Conservation (phyloP, 2,797 vertebrate genomes). For the Gymnocypris eckloni region DNA sequence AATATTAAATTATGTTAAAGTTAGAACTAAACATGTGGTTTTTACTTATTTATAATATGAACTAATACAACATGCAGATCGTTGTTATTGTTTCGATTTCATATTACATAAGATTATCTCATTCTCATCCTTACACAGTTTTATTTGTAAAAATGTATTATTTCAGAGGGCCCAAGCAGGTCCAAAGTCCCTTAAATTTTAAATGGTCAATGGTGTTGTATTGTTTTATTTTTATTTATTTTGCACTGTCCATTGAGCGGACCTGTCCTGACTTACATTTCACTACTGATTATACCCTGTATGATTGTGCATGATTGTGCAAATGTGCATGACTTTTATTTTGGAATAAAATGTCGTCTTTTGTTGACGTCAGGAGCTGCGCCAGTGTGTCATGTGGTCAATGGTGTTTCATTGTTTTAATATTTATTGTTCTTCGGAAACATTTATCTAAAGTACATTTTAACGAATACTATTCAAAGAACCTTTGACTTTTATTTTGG, state of each 20-base stretch:
- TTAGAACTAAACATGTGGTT: neutral
- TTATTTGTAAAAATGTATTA: neutral
- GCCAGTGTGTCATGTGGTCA: neutral
- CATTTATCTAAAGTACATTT: too few relatives aligned
- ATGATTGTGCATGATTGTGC: too few relatives aligned
- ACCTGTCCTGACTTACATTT: too few relatives aligned
- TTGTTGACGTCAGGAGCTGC: constrained; percentile 31
- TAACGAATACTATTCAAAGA: too few relatives aligned
- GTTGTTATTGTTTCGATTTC: neutral
- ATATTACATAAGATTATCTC: neutral
- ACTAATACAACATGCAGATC: neutral
- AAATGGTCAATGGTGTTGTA: too few relatives aligned
- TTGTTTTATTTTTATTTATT: too few relatives aligned
- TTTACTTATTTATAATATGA: neutral
- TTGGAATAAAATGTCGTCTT: constrained; percentile 15
- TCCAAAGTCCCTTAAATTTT: neutral
- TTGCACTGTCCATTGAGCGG: too few relatives aligned
- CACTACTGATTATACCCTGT: too few relatives aligned
- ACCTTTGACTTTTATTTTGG: too few relatives aligned
- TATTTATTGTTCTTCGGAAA: too few relatives aligned
- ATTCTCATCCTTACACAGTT: neutral
- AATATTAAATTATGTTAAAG: neutral
- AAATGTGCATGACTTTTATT: constrained; percentile 19
- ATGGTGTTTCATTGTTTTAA: too few relatives aligned
- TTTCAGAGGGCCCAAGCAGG: neutral